These are phyloP conservation scores for Laothoe populi DNA, from an alignment of 2,888 invertebrate genomes.

Conservation along the genomic window DNA sequence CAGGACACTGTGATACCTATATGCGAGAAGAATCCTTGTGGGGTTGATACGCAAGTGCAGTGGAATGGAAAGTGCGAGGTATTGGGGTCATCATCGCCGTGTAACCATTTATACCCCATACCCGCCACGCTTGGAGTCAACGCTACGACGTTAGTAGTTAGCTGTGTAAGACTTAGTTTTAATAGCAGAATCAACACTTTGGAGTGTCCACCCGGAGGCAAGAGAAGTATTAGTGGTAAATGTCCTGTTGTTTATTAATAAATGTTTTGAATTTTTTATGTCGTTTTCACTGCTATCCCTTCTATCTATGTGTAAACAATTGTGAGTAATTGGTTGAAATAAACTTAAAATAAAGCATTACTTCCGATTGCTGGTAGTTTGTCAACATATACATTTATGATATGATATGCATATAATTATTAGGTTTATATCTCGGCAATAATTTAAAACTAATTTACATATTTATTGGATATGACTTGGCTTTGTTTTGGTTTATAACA, in stretches of 20 bases:
- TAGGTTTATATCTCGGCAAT: no score
- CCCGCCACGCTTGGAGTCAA: conserved; percentile 85
- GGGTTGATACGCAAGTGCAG: conserved; percentile 72
- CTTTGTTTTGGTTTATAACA: no score
- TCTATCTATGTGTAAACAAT: no score
- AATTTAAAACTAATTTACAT: no score
- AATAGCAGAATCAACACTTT: conserved; percentile 53
- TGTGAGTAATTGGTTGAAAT: no score
- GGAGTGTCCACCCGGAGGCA: conserved; percentile 63
- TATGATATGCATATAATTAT: no score
- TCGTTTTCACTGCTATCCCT: not conserved
- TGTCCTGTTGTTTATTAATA: conserved; percentile 48
- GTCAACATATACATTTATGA: no score
- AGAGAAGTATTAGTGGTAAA: conserved; percentile 57
- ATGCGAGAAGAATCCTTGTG: conserved; percentile 87
- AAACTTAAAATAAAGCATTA: no score
- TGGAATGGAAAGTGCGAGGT: conserved; percentile 78
- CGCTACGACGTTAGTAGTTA: conserved; percentile 82
- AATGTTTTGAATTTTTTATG: conserved; percentile 27
- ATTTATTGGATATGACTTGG: no score
- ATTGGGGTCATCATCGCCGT: conserved; percentile 67
- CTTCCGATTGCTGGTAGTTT: no score
- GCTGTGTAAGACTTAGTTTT: conserved; percentile 76
- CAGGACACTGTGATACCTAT: conserved; percentile 79
- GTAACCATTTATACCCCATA: conserved; percentile 55